Percentiles rank a stretch among this genome's conserved stretches.
These are phyloP conservation scores for Ataeniobius toweri DNA, from an alignment of 2,797 vertebrate species.

Conservation along the genomic window DNA sequence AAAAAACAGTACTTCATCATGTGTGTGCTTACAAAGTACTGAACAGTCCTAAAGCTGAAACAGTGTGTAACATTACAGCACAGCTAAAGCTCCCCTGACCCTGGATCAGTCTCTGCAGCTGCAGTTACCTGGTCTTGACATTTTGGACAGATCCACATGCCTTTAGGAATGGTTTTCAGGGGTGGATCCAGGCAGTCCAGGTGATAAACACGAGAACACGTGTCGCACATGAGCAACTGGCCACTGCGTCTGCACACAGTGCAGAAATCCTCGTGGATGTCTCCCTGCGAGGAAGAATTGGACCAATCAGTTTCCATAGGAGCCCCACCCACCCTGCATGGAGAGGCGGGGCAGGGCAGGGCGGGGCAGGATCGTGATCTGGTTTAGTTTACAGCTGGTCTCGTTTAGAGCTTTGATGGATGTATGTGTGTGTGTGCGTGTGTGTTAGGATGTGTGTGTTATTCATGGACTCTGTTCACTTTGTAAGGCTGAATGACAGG, in stretches of 20 bases:
- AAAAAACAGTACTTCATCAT: conserved; percentile 74
- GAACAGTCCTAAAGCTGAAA: conserved; percentile 76
- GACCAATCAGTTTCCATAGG: conserved; percentile 82
- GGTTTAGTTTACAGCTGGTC: conserved; percentile 50
- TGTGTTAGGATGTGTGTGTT: conserved; percentile 59
- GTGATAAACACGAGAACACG: conserved; percentile 99
- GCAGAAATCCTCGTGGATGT: conserved; percentile 99
- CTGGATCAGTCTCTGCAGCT: conserved; percentile 65
- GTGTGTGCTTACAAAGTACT: conserved; percentile 81
- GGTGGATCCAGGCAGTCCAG: conserved; percentile 99
- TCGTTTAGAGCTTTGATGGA: conserved; percentile 47
- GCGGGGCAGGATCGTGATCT: conserved; percentile 49
- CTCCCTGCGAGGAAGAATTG: conserved; percentile 93
- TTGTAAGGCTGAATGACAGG: conserved; percentile 82
- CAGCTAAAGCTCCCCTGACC: conserved; percentile 55
- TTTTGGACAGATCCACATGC: conserved; percentile 99
- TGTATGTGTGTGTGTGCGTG: conserved; percentile 39
- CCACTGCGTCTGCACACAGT: conserved; percentile 99
- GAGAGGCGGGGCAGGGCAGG: conserved; percentile 45
- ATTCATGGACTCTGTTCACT: conserved; percentile 79
- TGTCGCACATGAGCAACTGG: conserved; percentile 99
- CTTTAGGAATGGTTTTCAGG: conserved; percentile 99
- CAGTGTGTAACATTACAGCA: conserved; percentile 35
- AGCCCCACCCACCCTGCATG: conserved; percentile 67
- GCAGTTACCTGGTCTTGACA: conserved; percentile 99